These are phyloP conservation scores for Struthidea cinerea DNA, from an alignment of 2,113 vertebrate genomes.

Conservation along the genomic window DNA sequence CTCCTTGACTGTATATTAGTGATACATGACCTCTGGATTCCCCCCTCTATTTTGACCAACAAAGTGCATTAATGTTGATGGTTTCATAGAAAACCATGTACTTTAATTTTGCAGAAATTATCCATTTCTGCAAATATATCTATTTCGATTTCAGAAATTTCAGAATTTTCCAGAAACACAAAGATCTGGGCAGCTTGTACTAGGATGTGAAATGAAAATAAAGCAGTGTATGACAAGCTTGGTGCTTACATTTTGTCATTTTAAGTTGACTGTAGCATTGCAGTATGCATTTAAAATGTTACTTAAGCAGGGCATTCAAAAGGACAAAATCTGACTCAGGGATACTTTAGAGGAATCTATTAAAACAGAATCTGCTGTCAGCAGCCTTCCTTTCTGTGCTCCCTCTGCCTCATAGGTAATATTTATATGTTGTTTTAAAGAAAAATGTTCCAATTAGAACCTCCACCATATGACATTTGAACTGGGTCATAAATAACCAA, in stretches of 20 bases:
- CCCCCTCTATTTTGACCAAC: neutral
- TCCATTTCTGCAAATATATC: neutral
- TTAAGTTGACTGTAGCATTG: neutral
- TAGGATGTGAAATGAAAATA: neutral
- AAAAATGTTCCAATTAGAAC: conserved; percentile 53
- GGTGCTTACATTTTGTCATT: neutral
- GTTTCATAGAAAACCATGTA: neutral
- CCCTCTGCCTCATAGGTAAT: neutral
- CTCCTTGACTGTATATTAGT: neutral
- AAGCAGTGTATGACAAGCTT: neutral
- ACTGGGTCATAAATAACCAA: conserved; percentile 43
- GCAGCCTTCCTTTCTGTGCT: neutral
- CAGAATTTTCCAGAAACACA: neutral
- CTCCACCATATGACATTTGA: conserved; percentile 19
- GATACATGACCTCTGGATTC: neutral
- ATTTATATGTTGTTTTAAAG: conserved; percentile 36
- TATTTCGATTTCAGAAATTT: neutral
- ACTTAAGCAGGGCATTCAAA: neutral
- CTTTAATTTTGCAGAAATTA: neutral
- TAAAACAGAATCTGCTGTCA: conserved; percentile 15
- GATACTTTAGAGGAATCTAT: neutral
- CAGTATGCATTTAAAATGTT: neutral
- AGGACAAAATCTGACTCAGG: neutral
- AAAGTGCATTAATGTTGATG: neutral
- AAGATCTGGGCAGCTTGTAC: neutral